Evolutionary conservation across 2,888 invertebrate genomes (phyloP).

Genomic region (Eremobia ochroleuca): DNA sequence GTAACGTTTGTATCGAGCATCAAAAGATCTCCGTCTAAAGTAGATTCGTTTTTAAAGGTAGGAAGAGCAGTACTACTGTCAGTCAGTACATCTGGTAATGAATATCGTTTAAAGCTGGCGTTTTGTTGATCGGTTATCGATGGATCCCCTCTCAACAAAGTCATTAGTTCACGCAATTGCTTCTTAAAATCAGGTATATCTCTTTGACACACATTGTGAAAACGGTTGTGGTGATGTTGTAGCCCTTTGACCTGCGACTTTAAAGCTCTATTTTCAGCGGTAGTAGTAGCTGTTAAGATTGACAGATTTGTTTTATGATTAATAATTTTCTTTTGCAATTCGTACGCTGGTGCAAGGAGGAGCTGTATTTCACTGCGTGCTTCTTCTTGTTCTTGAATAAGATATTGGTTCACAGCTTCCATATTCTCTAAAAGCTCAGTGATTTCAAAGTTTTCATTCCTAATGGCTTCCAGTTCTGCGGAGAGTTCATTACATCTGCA

Average conservation of each 20-base stretch:
- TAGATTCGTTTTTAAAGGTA: slow-evolving; percentile 84
- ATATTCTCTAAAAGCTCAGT: slow-evolving; percentile 70
- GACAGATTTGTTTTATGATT: slow-evolving; percentile 86
- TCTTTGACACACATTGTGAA: slow-evolving; percentile 84
- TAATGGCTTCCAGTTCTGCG: slow-evolving; percentile 64
- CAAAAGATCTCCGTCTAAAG: slow-evolving; percentile 84
- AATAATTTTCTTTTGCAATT: slow-evolving; percentile 84
- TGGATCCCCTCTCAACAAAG: slow-evolving; percentile 77
- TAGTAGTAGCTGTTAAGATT: slow-evolving; percentile 86
- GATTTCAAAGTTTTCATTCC: slow-evolving; percentile 75
- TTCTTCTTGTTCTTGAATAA: slow-evolving; percentile 79
- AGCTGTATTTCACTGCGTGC: slow-evolving; percentile 78
- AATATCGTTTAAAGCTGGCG: slow-evolving; percentile 79
- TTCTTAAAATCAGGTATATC: slow-evolving; percentile 85
- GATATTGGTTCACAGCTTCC: slow-evolving; percentile 72
- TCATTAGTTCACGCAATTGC: slow-evolving; percentile 80
- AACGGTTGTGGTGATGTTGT: slow-evolving; percentile 84
- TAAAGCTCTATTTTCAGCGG: slow-evolving; percentile 85
- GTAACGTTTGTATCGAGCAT: slow-evolving; percentile 88
- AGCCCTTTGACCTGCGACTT: slow-evolving; percentile 84
- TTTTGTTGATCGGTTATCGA: slow-evolving; percentile 70
- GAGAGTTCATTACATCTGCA: slow-evolving; percentile 73
- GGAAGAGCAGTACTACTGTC: slow-evolving; percentile 76
- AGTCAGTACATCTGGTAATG: slow-evolving; percentile 81
- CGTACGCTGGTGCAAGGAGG: slow-evolving; percentile 78